Evolutionary conservation across 2,888 invertebrate genomes (phyloP).

Genomic region (Holacanthella duospinosa): DNA sequence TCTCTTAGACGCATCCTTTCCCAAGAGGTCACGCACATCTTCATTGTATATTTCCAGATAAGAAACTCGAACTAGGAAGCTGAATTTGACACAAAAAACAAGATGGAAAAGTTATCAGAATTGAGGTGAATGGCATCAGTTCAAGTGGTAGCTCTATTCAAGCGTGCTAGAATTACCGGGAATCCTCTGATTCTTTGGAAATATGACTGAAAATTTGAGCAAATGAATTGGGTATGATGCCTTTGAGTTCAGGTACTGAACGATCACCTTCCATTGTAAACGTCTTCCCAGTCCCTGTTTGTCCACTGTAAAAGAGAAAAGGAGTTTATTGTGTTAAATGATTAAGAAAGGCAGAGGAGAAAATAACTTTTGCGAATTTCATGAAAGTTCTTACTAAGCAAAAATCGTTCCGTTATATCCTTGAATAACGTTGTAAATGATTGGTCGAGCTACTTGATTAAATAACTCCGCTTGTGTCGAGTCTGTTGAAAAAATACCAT

Average conservation of each 20-base stretch:
- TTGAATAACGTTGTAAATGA: conserved; percentile 89
- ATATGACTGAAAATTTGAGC: conserved; percentile 98
- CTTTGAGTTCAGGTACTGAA: conserved; percentile 74
- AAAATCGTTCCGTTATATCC: conserved; percentile 94
- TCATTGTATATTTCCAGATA: conserved; percentile 99
- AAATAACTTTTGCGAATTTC: neutral
- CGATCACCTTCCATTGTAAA: conserved; percentile 95
- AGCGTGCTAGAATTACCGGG: too few species aligned
- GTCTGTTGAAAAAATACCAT: conserved; percentile 78
- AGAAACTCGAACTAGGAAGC: conserved; percentile 88
- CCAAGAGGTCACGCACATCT: conserved; percentile 88
- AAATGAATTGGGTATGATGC: conserved; percentile 97
- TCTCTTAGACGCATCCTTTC: conserved; percentile 70
- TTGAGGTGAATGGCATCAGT: conserved; percentile 5
- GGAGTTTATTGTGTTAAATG: too few species aligned
- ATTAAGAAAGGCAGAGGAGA: conserved; percentile 23
- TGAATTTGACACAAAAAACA: neutral
- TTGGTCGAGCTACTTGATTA: conserved; percentile 88
- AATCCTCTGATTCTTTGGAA: conserved; percentile 80
- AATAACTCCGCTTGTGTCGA: conserved; percentile 89
- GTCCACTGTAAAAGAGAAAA: conserved; percentile 54
- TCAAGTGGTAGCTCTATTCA: conserved; percentile 2
- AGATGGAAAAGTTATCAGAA: neutral
- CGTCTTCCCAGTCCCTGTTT: conserved; percentile 88
- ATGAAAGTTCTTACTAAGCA: conserved; percentile 49